A percentile compares a stretch with the other conserved stretches of the same genome.
Conservation (phyloP, 2,113 vertebrate species). For the Mustela lutreola region DNA sequence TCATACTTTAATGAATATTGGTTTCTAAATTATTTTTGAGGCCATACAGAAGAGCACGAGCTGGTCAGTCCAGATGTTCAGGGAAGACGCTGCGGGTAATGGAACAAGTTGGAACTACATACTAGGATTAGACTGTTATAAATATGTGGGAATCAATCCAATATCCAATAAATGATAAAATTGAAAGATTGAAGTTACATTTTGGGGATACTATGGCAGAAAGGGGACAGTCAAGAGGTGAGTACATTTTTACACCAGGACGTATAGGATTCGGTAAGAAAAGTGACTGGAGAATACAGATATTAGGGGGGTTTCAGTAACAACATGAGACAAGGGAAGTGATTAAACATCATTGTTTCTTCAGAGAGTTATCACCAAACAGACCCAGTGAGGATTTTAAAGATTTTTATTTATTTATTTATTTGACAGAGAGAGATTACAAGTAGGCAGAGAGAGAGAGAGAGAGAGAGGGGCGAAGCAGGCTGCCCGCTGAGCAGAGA, state of each 20-base stretch:
- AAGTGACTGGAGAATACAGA: neutral
- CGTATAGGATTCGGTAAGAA: neutral
- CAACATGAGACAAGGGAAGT: neutral
- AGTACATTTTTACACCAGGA: neutral
- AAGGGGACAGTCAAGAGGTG: neutral
- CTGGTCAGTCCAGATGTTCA: neutral
- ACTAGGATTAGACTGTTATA: conserved; percentile 3
- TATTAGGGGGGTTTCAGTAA: neutral
- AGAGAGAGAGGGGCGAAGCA: too few relatives aligned
- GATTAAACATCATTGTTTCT: conserved; percentile 51
- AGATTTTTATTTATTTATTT: neutral
- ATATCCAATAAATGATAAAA: neutral
- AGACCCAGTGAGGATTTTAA: neutral
- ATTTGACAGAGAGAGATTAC: too few relatives aligned
- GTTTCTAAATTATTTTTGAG: conserved; percentile 50
- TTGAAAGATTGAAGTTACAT: conserved; percentile 5
- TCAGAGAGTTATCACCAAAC: conserved; percentile 39
- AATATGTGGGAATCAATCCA: conserved; percentile 36
- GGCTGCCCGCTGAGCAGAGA: too few relatives aligned
- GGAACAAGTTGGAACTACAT: neutral
- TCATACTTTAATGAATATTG: neutral
- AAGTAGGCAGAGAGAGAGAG: too few relatives aligned
- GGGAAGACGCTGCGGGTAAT: neutral
- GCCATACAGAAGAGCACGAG: neutral
- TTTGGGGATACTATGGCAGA: conserved; percentile 21